phyloP scores from a whole-genome alignment of 2,113 vertebrate genomes.

The Microcebus lehilahytsara region DNA sequence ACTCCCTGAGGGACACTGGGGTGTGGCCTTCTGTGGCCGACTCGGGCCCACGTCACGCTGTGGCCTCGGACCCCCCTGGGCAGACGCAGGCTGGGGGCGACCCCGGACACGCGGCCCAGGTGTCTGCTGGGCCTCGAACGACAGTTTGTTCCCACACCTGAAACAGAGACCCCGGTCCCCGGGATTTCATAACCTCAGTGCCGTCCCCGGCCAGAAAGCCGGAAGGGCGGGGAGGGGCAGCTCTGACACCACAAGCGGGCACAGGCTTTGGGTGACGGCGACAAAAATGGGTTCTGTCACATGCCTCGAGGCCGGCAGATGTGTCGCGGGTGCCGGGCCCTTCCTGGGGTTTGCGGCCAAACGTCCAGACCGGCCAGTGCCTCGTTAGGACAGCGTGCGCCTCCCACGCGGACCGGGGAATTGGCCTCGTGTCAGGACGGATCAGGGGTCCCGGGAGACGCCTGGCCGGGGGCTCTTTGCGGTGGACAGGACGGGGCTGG shows the following conservation, averaged over 20 bases:
- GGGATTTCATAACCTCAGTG: not conserved
- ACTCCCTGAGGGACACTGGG: too few species aligned
- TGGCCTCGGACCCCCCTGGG: not conserved
- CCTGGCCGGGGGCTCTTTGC: slow-evolving; percentile 88
- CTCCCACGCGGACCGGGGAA: slow-evolving; percentile 76
- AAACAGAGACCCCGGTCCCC: not conserved
- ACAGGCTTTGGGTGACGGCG: slow-evolving; percentile 66
- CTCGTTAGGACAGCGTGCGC: slow-evolving; percentile 86
- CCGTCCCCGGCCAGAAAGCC: not conserved
- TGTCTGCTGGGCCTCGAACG: too few species aligned
- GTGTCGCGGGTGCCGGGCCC: slow-evolving; percentile 78
- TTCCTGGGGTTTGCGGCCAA: slow-evolving; percentile 84
- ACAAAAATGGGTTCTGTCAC: slow-evolving; percentile 87
- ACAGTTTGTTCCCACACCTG: not conserved
- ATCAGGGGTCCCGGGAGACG: slow-evolving; percentile 88
- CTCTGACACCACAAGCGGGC: fast-evolving
- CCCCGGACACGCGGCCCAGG: fast-evolving
- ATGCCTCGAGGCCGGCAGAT: slow-evolving; percentile 87
- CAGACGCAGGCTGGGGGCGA: fast-evolving
- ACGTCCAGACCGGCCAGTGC: slow-evolving; percentile 73
- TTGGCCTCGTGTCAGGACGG: slow-evolving; percentile 87
- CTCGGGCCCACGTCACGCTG: not conserved
- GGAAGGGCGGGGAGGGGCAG: not conserved
- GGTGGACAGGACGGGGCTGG: slow-evolving; percentile 88
- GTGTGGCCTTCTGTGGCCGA: fast-evolving